Evolutionary conservation across 2,888 invertebrate genomes (phyloP), one percentile per base, ranked within the genome.

Genomic region (Keiferia lycopersicella): DNA sequence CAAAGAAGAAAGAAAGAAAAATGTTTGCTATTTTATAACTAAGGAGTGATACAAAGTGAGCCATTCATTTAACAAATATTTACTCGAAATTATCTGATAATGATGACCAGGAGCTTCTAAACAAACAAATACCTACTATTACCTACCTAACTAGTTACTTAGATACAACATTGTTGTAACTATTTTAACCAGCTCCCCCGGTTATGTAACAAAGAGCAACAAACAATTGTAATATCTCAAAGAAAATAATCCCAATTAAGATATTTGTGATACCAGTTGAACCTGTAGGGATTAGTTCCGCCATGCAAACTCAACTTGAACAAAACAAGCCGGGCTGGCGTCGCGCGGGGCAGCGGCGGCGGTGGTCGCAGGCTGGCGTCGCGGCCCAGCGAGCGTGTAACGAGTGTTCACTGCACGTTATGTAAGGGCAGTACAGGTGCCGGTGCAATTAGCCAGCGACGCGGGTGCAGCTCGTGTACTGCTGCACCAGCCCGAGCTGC

Each of bases 361-460:
- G n/a, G n/a, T n/a, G n/a, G n/a, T n/a, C n/a, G n/a, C 12, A 26
- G 14, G 22, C 10, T 18, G n/a, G n/a, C 51, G 51, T 20, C 20
- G 20, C 6, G n/a, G 53, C 26, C 22, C 11, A n/a, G 34, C 34
- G 16, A 56, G 16, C 56, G 14, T 56, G 56, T 56, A 56, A 56
- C 34, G 34, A 56, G 56, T 56, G 56, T 34, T 56, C 34, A 34
- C 16, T 34, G 12, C 30, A 30, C 56, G 34, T 56, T 56, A 59
- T 39, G 41, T 59, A 41, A 41, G 30, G 56, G 30, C 14, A 20
- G 34, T 14, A 39, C 39, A 18, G 39, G 18, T 18, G 20, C 39
- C 59, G 59, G 22, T 20, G 59, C 39, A 59, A 59, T 59, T 59
- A 59, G 34, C 10, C n/a, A n/a, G 34, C 34, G 34, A 8, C 34